Evolutionary conservation across 2,113 vertebrate genomes (phyloP), one percentile per base, ranked within the genome.

Genomic region (Coptodon rendalli): DNA sequence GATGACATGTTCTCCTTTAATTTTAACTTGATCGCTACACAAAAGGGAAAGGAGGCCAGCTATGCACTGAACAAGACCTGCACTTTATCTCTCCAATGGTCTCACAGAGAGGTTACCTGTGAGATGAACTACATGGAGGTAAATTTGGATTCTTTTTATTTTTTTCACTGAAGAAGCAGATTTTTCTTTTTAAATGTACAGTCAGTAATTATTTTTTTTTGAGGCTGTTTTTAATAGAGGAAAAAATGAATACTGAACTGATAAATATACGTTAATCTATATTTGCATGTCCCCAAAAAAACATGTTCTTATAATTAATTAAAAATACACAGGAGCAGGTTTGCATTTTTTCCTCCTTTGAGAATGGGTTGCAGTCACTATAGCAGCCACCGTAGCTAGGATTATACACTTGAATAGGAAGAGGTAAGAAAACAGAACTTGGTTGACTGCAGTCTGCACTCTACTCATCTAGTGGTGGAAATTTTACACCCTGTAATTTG

Each of bases 51-150:
- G 17, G 84, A 85, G 24, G 82, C 56, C 2, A 50, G 7, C 16
- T 87, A 91, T 76, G 27, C 54, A 3, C n/a, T 96, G 17, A 92
- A 90, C 16, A 90, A 93, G 43, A 93, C 90, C 50, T 96, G 95
- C 83, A 52, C 63, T 8, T 57, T 84, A 1, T 5, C 82, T 13
- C 52, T 87, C 0, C 61, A 73, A 2, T 95, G 93, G 92, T 87
- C 93, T 56, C 84, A 93, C 27, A 92, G 94, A 84, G 95, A 96
- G 76, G 82, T 96, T 12, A 92, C 81, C 13, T 96, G 95, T 92
- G 95, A 96, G 80, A 40, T 68, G 9, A 95, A 96, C 93, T 96
- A 96, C 89, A 96, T 96, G 94, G 96, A 96, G 84, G 96, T 95
- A 83, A 27, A 45, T 6, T 5, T 76, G 2, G 4, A 11, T 7